Evolutionary conservation across 2,113 vertebrate species (phyloP).

Genomic region (Notarius quadriscutis): DNA sequence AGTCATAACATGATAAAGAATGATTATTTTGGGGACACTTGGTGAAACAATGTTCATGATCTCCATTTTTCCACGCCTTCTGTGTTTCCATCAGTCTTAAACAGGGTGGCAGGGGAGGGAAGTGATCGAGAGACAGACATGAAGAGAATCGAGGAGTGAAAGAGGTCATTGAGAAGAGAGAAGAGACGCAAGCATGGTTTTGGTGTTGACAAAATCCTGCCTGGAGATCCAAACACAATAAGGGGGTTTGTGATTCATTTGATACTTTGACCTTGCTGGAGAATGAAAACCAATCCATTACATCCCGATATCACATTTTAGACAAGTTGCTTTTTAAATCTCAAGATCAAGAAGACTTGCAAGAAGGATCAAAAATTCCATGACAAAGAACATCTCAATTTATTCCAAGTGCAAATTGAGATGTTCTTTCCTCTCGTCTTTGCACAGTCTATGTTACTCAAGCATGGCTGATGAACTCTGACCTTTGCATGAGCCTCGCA

Average conservation of each 20-base stretch:
- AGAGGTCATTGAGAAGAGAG: neutral
- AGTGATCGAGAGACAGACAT: neutral
- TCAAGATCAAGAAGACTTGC: neutral
- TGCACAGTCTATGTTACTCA: conserved; percentile 34
- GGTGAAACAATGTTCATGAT: neutral
- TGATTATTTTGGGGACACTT: neutral
- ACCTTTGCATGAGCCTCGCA: conserved; percentile 94
- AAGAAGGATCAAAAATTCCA: neutral
- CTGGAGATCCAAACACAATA: conserved; percentile 59
- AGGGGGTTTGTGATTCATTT: conserved; percentile 62
- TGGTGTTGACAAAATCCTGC: conserved; percentile 37
- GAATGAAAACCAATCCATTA: conserved; percentile 1
- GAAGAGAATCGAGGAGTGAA: conserved; percentile 5
- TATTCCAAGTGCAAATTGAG: neutral
- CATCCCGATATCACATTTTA: conserved; percentile 24
- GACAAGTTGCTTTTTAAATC: neutral
- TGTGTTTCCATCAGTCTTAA: neutral
- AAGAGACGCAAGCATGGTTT: neutral
- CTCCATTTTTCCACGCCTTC: neutral
- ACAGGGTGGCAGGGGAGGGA: neutral
- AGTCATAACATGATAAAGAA: neutral
- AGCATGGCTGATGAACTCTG: conserved; percentile 68
- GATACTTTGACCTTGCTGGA: conserved; percentile 32
- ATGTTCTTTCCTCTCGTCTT: neutral
- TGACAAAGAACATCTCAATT: neutral